Percentiles rank a stretch among this genome's conserved stretches.
These are phyloP conservation scores for Proterorhinus semilunaris DNA, from an alignment of 2,113 vertebrate species.

Conservation along the genomic window DNA sequence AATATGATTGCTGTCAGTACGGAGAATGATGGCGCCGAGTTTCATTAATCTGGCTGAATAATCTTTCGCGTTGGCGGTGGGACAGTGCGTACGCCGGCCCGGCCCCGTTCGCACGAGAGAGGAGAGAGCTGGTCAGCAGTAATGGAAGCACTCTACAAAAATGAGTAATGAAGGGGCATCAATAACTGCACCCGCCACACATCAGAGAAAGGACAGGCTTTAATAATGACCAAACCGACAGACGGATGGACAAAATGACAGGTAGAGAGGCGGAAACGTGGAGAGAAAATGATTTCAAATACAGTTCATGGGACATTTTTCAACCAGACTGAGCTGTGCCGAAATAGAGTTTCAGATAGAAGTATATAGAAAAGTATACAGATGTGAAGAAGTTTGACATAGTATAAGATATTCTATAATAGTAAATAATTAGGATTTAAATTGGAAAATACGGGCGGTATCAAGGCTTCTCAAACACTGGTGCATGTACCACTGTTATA, in stretches of 20 bases:
- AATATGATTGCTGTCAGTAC: not conserved
- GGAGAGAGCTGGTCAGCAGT: conserved; percentile 60
- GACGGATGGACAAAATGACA: conserved; percentile 8
- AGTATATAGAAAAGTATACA: no score
- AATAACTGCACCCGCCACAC: conserved; percentile 55
- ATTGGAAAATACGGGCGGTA: no score
- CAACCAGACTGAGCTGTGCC: not conserved
- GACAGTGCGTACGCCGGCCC: conserved; percentile 8
- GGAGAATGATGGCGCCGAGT: not conserved
- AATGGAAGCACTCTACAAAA: conserved; percentile 56
- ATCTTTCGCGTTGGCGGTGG: not conserved
- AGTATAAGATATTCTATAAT: no score
- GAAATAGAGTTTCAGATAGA: not conserved
- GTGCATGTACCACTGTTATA: no score
- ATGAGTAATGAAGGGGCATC: conserved; percentile 66
- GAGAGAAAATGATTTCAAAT: conserved; percentile 1
- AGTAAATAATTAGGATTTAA: no score
- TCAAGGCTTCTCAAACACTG: no score
- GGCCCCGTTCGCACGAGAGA: not conserved
- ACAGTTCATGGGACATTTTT: not conserved
- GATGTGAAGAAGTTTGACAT: no score
- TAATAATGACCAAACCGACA: conserved; percentile 60
- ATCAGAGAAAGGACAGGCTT: conserved; percentile 53
- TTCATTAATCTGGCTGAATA: conserved; percentile 4
- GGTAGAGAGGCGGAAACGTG: not conserved